Conservation (phyloP, 2,888 invertebrate species). For the Sturmia bella region DNA sequence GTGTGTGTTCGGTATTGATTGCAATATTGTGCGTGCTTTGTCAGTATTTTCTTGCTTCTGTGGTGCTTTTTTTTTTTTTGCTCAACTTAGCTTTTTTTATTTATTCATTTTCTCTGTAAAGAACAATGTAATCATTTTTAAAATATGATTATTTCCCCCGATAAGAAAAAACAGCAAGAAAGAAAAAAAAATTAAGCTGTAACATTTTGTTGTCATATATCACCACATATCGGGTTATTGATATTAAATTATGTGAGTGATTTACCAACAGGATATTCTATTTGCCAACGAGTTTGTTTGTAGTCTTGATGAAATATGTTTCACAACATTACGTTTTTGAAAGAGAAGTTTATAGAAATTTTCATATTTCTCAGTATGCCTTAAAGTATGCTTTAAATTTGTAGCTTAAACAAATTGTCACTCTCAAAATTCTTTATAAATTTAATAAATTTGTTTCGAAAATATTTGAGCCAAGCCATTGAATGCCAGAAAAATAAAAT, state of each 20-base stretch:
- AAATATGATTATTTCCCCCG: conserved; percentile 38
- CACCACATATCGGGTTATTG: conserved; percentile 58
- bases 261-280: conserved; percentile 29
- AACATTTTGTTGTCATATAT: conserved; percentile 45
- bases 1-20: conserved; percentile 47
- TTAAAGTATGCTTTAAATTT: conserved; percentile 3
- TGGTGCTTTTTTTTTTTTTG: conserved; percentile 16
- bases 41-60: conserved; percentile 39
- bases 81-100: conserved; percentile 11
- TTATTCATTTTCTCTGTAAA: conserved; percentile 27
- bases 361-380: background rate
- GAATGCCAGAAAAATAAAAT: too few relatives aligned
- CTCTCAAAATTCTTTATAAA: too few relatives aligned
- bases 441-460: too few relatives aligned
- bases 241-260: conserved; percentile 60
- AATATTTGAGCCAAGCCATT: too few relatives aligned
- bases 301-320: background rate
- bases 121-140: conserved; percentile 62
- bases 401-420: too few relatives aligned
- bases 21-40: conserved; percentile 67
- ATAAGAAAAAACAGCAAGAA: conserved; percentile 10
- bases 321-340: too few relatives aligned
- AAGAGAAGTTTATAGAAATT: background rate
- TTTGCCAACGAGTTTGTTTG: conserved; percentile 10
- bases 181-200: conserved; percentile 15